These are phyloP conservation scores for Drosophila bocqueti DNA, from an alignment of 1,140 invertebrate genomes.

Conservation along the genomic window DNA sequence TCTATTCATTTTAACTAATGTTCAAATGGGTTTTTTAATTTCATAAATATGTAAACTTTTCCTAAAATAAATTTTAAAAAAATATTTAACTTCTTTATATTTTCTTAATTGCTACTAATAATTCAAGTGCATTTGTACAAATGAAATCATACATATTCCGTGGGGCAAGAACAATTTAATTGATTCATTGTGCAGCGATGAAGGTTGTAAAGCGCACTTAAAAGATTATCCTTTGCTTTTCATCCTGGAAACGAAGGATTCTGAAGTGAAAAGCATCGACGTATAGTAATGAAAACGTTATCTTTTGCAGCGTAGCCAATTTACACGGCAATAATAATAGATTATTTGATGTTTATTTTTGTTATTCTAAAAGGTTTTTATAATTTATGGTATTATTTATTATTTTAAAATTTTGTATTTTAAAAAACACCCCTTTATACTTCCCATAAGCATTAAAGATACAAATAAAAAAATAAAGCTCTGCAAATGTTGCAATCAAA, in stretches of 20 bases:
- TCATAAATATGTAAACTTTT: neutral
- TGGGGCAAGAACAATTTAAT: conserved; percentile 24
- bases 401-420: neutral
- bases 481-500: neutral
- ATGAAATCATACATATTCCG: neutral
- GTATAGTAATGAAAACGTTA: neutral
- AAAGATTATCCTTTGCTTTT: conserved; percentile 32
- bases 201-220: conserved; percentile 35
- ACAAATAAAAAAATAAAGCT: no score
- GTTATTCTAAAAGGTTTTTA: neutral
- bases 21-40: neutral
- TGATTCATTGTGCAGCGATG: conserved; percentile 41
- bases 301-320: neutral
- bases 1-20: neutral
- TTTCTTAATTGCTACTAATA: neutral
- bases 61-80: neutral
- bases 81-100: no score
- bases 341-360: neutral
- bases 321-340: neutral
- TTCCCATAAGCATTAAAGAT: no score
- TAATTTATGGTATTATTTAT: neutral
- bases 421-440: no score
- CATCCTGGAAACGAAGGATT: conserved; percentile 1
- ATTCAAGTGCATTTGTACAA: neutral
- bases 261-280: neutral